These are phyloP conservation scores for Solea senegalensis DNA, from an alignment of 2,113 vertebrate species.

Conservation along the genomic window DNA sequence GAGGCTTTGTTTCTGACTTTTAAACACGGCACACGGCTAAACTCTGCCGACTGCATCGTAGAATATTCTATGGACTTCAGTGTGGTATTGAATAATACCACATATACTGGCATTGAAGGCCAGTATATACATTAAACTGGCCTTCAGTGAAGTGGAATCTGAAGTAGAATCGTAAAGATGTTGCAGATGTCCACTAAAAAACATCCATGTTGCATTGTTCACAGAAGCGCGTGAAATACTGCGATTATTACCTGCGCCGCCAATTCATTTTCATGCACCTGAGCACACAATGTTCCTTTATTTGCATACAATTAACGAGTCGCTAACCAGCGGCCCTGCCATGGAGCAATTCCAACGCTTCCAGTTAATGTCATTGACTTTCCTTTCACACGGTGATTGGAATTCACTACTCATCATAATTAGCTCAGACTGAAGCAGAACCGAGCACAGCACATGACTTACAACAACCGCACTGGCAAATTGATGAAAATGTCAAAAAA, in stretches of 20 bases:
- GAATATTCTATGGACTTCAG: no score
- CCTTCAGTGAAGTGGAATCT: no score
- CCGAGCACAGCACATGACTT: slow-evolving; percentile 37
- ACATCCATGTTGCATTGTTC: neutral
- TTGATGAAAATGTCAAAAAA: slow-evolving; percentile 41
- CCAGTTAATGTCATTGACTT: slow-evolving; percentile 50
- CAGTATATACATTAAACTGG: no score
- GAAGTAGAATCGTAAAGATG: neutral
- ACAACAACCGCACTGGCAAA: slow-evolving; percentile 44
- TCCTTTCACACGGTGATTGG: slow-evolving; percentile 46
- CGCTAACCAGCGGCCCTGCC: slow-evolving; percentile 20
- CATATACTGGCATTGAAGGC: no score
- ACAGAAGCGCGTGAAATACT: slow-evolving; percentile 8
- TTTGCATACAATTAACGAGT: slow-evolving; percentile 55
- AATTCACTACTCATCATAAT: slow-evolving; percentile 52
- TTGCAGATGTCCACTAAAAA: slow-evolving; percentile 6
- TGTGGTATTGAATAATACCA: no score
- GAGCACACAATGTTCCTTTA: slow-evolving; percentile 36
- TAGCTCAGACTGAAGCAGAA: slow-evolving; percentile 48
- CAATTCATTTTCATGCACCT: slow-evolving; percentile 29
- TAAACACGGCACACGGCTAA: no score
- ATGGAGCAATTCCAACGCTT: slow-evolving; percentile 27
- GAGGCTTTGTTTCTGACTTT: no score
- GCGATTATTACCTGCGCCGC: neutral
- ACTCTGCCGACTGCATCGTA: no score